Conservation (phyloP, 1,140 invertebrate species). For the Drosophila auraria region DNA sequence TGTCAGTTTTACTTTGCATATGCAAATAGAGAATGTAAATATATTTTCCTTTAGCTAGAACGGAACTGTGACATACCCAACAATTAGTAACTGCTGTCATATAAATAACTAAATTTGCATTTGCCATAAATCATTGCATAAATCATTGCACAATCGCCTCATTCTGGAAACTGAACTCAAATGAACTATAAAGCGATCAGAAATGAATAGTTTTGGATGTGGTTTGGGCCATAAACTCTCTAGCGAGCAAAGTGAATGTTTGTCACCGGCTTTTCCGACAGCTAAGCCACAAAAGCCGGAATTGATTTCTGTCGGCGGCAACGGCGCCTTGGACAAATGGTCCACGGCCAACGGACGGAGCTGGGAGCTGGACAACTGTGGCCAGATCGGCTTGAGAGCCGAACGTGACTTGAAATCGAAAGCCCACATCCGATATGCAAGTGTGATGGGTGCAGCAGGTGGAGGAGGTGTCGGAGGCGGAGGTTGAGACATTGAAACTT, state of each 20-base stretch:
- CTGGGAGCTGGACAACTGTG: constrained; percentile 23
- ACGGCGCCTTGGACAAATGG: constrained; percentile 45
- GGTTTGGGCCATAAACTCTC: constrained; percentile 24
- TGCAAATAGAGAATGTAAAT: constrained; percentile 20
- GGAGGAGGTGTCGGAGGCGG: not conserved
- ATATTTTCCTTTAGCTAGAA: constrained; percentile 20
- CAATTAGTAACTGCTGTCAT: constrained; percentile 63
- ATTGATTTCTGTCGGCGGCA: constrained; percentile 21
- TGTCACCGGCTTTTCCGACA: constrained; percentile 49
- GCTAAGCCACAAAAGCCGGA: constrained; percentile 28
- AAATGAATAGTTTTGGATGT: constrained; percentile 4
- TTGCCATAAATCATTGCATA: constrained; percentile 59
- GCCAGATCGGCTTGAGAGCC: constrained; percentile 50
- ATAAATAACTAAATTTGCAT: constrained; percentile 50
- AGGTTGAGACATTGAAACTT: constrained; percentile 46
- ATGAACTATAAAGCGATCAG: not conserved
- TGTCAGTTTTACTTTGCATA: constrained; percentile 30
- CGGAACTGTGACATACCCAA: constrained; percentile 11
- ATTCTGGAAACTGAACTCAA: not conserved
- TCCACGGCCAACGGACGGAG: constrained; percentile 43
- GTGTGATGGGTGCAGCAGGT: constrained; percentile 19
- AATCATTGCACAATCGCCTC: not conserved
- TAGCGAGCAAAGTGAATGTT: constrained; percentile 12
- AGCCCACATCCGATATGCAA: constrained; percentile 61
- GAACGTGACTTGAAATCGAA: constrained; percentile 78